Conservation (phyloP, 2,888 invertebrate species). For the Anoplius nigerrimus region DNA sequence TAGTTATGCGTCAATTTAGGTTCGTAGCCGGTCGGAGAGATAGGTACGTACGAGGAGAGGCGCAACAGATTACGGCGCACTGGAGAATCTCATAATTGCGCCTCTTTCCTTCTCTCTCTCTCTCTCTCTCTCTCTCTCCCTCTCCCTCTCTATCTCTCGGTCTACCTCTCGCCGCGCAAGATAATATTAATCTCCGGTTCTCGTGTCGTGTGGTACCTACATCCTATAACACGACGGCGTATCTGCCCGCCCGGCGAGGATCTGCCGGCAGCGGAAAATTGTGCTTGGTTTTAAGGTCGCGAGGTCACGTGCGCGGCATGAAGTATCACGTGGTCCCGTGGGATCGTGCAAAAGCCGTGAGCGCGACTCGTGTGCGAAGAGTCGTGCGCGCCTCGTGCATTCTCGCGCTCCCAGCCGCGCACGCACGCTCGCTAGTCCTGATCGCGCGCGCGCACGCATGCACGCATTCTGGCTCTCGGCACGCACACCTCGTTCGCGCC, state of each 20-base stretch:
- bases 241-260: constrained; percentile 24
- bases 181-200: constrained; percentile 64
- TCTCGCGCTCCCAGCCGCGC: not conserved
- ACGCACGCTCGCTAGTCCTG: too few species aligned
- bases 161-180: constrained; percentile 17
- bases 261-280: constrained; percentile 46
- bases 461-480: too few species aligned
- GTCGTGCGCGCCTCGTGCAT: constrained; percentile 31
- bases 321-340: constrained; percentile 66
- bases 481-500: constrained; percentile 23
- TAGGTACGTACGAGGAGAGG: too few species aligned
- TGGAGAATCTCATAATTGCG: too few species aligned
- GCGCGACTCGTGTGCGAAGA: constrained; percentile 22
- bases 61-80: too few species aligned
- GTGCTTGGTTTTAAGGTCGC: constrained; percentile 57
- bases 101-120: constrained; percentile 9
- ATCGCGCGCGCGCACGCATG: not conserved
- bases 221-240: constrained; percentile 46
- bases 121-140: constrained; percentile 6
- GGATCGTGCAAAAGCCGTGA: constrained; percentile 58
- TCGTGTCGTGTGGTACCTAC: constrained; percentile 51
- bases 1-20: too few species aligned
- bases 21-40: too few species aligned
- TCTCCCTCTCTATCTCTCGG: too few species aligned
- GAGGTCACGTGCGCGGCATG: constrained; percentile 59